Conservation (phyloP, 2,888 invertebrate genomes). For the Priocnemis perturbator region DNA sequence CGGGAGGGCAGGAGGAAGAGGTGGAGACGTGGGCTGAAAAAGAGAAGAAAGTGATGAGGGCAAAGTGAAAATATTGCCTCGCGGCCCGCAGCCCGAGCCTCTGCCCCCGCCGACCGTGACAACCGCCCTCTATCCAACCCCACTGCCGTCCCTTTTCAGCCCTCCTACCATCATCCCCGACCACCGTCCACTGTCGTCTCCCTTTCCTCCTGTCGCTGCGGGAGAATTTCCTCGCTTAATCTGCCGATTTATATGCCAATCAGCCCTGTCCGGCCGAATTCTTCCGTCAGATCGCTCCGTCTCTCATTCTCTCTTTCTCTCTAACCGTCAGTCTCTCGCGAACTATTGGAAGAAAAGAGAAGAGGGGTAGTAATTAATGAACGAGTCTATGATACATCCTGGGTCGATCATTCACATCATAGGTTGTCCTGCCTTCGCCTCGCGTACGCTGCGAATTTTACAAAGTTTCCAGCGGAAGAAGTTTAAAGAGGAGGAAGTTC, state of each 20-base stretch:
- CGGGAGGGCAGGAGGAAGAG: constrained; percentile 8
- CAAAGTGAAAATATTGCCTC: constrained; percentile 60
- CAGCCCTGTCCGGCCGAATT: constrained; percentile 39
- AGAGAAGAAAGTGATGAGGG: constrained; percentile 47
- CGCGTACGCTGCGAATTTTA: too few relatives aligned
- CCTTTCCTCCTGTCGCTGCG: constrained; percentile 33
- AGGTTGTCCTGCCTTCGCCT: too few relatives aligned
- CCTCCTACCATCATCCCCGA: constrained; percentile 20
- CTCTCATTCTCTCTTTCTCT: neutral
- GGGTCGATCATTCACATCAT: too few relatives aligned
- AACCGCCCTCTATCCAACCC: constrained; percentile 12
- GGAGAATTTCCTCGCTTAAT: constrained; percentile 53
- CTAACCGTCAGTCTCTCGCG: too few relatives aligned
- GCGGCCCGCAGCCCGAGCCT: constrained; percentile 39
- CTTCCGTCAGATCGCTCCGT: constrained; percentile 29
- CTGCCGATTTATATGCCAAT: constrained; percentile 57
- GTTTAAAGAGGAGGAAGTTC: too few relatives aligned
- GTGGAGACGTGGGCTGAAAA: constrained; percentile 36
- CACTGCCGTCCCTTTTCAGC: constrained; percentile 16
- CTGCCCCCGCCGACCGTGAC: constrained; percentile 20
- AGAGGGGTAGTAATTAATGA: neutral
- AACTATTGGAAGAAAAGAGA: neutral
- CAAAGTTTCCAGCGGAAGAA: too few relatives aligned
- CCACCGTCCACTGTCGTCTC: constrained; percentile 23
- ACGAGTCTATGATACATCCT: neutral